Evolutionary conservation across 2,113 vertebrate species (phyloP).

Genomic region (Gymnogyps californianus): DNA sequence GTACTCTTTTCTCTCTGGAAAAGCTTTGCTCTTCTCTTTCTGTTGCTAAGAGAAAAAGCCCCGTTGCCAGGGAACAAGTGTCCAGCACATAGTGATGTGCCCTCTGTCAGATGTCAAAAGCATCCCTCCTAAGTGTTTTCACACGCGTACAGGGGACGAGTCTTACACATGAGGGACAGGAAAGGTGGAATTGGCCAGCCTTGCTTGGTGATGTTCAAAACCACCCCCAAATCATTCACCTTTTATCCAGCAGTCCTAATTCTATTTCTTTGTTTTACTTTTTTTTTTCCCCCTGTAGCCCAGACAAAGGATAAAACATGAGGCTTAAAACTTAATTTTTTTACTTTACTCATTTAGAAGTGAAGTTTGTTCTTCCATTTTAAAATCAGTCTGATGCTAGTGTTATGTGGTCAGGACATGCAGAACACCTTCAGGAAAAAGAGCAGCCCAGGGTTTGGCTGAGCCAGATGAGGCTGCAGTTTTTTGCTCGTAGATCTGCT

Average conservation of each 20-base stretch:
- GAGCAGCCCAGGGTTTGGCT: not conserved
- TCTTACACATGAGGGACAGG: not conserved
- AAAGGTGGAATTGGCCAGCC: not conserved
- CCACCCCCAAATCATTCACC: not conserved
- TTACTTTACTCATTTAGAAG: not conserved
- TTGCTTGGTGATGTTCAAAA: not conserved
- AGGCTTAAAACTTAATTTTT: not conserved
- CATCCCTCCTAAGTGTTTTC: constrained; percentile 3
- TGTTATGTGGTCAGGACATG: rapidly evolving
- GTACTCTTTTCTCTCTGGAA: constrained; percentile 1
- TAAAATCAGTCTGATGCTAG: not conserved
- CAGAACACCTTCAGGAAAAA: not conserved
- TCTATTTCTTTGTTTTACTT: not conserved
- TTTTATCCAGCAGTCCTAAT: not conserved
- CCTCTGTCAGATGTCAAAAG: constrained; percentile 44
- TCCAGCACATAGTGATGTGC: constrained; percentile 1
- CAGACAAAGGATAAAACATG: not conserved
- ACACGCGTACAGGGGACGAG: not conserved
- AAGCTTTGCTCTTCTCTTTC: constrained; percentile 44
- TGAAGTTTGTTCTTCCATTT: not conserved
- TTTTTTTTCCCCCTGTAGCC: not conserved
- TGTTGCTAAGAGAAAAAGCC: constrained; percentile 66
- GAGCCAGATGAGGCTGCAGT: not conserved
- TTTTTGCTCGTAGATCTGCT: not conserved
- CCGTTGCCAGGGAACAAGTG: constrained; percentile 64